Percentiles rank a stretch among this genome's conserved stretches.
Conservation (phyloP, 2,113 vertebrate genomes). For the Lepus timidus region DNA sequence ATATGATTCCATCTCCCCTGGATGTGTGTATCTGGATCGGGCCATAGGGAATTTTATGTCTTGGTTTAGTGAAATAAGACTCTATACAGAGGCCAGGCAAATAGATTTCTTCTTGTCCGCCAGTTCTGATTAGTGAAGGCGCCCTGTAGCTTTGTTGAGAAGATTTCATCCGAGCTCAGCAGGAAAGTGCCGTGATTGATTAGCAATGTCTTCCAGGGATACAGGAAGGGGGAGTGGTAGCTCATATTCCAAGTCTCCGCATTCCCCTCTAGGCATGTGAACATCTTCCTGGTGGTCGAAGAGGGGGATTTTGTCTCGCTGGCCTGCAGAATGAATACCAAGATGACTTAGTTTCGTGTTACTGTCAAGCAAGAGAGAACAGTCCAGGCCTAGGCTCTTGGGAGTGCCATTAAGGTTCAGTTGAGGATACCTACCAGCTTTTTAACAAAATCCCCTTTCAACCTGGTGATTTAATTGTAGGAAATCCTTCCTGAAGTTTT, state of each 20-base stretch:
- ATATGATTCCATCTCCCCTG: neutral
- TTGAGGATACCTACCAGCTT: constrained; percentile 9
- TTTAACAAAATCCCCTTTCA: constrained; percentile 58
- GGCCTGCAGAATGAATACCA: neutral
- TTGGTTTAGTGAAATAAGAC: constrained; percentile 42
- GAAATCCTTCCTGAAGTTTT: neutral
- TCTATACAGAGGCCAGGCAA: constrained; percentile 13
- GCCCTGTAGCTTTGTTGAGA: constrained; percentile 62
- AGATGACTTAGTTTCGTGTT: constrained; percentile 17
- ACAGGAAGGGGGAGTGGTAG: neutral
- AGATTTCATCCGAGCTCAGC: constrained; percentile 64
- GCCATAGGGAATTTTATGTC: neutral
- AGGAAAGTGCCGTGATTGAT: constrained; percentile 68
- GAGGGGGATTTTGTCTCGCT: neutral
- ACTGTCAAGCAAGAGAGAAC: constrained; percentile 10
- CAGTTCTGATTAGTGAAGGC: constrained; percentile 56
- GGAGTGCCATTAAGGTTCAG: neutral
- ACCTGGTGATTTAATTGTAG: constrained; percentile 55
- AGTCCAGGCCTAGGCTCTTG: neutral
- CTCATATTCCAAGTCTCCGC: neutral
- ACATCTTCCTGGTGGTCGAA: neutral
- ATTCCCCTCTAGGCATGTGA: neutral
- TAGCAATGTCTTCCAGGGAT: constrained; percentile 64
- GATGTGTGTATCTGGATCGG: neutral
- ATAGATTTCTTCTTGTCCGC: constrained; percentile 51